Evolutionary conservation across 2,888 invertebrate genomes (phyloP).

Genomic region (Pheosia gnoma): DNA sequence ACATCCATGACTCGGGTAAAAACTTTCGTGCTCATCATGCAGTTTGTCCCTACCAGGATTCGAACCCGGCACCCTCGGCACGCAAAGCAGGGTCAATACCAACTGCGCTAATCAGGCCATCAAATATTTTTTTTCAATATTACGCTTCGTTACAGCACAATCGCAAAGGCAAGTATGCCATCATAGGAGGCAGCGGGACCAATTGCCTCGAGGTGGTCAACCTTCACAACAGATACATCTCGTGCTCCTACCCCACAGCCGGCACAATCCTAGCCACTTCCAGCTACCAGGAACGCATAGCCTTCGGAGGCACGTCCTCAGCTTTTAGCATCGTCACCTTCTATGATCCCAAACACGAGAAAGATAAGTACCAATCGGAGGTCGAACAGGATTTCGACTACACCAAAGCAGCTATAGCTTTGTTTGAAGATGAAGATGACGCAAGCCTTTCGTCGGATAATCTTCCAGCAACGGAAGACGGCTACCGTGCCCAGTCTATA

Average conservation of each 20-base stretch:
- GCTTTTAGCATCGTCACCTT: slow-evolving; percentile 70
- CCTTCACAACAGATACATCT: slow-evolving; percentile 73
- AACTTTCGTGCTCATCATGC: too few relatives aligned
- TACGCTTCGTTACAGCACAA: slow-evolving; percentile 63
- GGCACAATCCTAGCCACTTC: slow-evolving; percentile 66
- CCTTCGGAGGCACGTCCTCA: slow-evolving; percentile 71
- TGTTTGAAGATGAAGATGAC: slow-evolving; percentile 21
- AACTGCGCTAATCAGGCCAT: too few relatives aligned
- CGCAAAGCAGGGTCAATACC: too few relatives aligned
- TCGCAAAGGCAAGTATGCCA: slow-evolving; percentile 76
- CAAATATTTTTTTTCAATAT: too few relatives aligned
- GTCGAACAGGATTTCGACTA: slow-evolving; percentile 37
- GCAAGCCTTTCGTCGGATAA: slow-evolving; percentile 9
- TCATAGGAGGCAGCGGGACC: slow-evolving; percentile 78
- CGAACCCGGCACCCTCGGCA: too few relatives aligned
- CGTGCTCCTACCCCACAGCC: slow-evolving; percentile 68
- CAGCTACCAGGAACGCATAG: slow-evolving; percentile 68
- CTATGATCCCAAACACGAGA: slow-evolving; percentile 74
- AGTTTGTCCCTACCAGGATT: too few relatives aligned
- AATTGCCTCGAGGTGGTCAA: slow-evolving; percentile 75
- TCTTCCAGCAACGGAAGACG: neutral
- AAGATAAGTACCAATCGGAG: slow-evolving; percentile 42
- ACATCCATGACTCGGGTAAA: too few relatives aligned
- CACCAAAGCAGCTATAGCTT: slow-evolving; percentile 26
- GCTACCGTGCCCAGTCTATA: neutral